Evolutionary conservation across 2,113 vertebrate genomes (phyloP).

Genomic region (Spizaetus ornatus): DNA sequence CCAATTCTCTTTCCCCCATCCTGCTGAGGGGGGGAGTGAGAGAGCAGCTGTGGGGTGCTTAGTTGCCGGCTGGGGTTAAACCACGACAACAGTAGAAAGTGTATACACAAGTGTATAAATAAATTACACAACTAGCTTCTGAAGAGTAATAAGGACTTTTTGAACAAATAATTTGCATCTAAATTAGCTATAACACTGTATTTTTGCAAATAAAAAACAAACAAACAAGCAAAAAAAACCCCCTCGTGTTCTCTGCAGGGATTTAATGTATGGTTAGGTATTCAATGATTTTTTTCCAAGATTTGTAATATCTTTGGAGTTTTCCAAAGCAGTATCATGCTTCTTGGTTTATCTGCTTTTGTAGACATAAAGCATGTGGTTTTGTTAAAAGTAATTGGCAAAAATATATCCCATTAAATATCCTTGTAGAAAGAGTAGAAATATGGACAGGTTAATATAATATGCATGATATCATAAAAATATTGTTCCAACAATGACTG

Average conservation of each 20-base stretch:
- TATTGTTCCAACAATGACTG: background rate
- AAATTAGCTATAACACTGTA: slow-evolving; percentile 12
- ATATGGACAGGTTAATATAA: background rate
- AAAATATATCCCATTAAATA: background rate
- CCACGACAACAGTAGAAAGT: background rate
- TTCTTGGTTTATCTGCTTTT: background rate
- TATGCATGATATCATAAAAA: background rate
- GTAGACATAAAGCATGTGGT: background rate
- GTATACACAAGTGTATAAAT: background rate
- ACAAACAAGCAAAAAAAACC: background rate
- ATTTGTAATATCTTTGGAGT: slow-evolving; percentile 4
- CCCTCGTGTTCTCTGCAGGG: background rate
- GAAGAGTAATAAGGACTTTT: background rate
- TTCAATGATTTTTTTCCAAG: slow-evolving; percentile 28
- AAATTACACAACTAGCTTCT: background rate
- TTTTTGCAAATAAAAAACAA: background rate
- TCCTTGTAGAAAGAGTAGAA: background rate
- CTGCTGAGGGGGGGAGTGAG: too few species aligned
- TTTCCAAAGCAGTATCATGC: slow-evolving; percentile 21
- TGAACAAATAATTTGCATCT: slow-evolving; percentile 31
- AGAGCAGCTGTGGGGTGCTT: too few species aligned
- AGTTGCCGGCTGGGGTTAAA: too few species aligned
- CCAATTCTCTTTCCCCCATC: too few species aligned
- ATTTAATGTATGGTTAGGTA: slow-evolving; percentile 2
- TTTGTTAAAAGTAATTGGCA: background rate